Evolutionary conservation across 2,797 vertebrate species (phyloP).

Genomic region (Hafferia zeledoni): DNA sequence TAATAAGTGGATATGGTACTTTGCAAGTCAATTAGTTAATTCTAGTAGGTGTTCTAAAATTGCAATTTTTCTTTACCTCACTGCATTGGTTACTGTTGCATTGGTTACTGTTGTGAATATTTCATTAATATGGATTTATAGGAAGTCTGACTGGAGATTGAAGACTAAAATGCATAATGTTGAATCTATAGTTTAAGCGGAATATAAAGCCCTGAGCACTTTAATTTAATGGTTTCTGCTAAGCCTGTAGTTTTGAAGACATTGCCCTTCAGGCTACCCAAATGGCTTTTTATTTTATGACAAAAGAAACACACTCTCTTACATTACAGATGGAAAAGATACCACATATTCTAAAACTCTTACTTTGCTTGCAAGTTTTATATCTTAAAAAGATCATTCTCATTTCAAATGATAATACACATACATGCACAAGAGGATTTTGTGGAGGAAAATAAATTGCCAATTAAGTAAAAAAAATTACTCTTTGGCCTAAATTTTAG

Average conservation of each 20-base stretch:
- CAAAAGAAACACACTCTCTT: background rate
- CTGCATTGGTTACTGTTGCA: background rate
- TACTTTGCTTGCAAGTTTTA: background rate
- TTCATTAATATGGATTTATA: constrained; percentile 58
- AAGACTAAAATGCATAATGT: constrained; percentile 6
- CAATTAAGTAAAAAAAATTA: background rate
- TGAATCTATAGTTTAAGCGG: constrained; percentile 39
- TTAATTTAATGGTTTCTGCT: constrained; percentile 51
- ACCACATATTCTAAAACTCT: background rate
- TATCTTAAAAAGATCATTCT: background rate
- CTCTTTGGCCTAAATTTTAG: background rate
- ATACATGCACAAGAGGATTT: background rate
- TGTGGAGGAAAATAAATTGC: background rate
- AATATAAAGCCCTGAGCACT: constrained; percentile 44
- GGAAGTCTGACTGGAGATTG: constrained; percentile 42
- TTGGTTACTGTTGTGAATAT: constrained; percentile 15
- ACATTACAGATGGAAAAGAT: constrained; percentile 5
- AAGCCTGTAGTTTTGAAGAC: background rate
- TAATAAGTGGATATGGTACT: background rate
- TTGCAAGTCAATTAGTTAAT: constrained; percentile 26
- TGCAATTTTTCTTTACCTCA: constrained; percentile 39
- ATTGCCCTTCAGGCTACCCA: constrained; percentile 12
- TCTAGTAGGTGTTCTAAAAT: constrained; percentile 36
- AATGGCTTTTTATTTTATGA: constrained; percentile 9
- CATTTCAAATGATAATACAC: fast-evolving